phyloP scores from a whole-genome alignment of 2,797 vertebrate genomes.

The Columba guinea region DNA sequence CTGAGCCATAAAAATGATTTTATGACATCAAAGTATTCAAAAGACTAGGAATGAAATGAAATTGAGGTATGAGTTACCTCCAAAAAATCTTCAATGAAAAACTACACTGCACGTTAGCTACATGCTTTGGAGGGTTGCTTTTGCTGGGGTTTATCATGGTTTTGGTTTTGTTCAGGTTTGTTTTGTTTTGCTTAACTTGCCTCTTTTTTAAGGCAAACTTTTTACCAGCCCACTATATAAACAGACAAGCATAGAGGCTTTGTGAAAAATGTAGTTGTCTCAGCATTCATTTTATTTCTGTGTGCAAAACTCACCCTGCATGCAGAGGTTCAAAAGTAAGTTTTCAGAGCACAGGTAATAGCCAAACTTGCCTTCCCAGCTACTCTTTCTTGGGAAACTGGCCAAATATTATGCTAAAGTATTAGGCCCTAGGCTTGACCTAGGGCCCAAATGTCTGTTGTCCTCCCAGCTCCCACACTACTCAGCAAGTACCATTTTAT shows the following conservation, averaged over 20 bases:
- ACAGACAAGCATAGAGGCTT: neutral
- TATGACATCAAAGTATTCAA: neutral
- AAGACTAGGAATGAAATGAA: neutral
- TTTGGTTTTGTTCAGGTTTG: too few relatives aligned
- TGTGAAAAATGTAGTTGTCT: neutral
- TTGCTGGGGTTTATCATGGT: neutral
- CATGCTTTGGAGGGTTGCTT: neutral
- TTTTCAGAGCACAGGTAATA: neutral
- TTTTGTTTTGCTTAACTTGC: neutral
- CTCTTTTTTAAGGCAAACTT: neutral
- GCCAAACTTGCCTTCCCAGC: neutral
- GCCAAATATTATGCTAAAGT: neutral
- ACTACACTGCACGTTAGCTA: neutral
- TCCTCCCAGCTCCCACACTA: neutral
- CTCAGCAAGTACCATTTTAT: neutral
- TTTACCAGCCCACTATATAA: neutral
- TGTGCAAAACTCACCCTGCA: neutral
- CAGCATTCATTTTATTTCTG: neutral
- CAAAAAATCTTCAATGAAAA: neutral
- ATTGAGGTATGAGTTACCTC: neutral
- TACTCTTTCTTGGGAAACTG: neutral
- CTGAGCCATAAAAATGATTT: neutral
- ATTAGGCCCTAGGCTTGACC: neutral
- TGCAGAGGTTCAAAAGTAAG: neutral
- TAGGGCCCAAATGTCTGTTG: neutral